Evolutionary conservation across 2,797 vertebrate species (phyloP).

Genomic region (Megaceryle alcyon): DNA sequence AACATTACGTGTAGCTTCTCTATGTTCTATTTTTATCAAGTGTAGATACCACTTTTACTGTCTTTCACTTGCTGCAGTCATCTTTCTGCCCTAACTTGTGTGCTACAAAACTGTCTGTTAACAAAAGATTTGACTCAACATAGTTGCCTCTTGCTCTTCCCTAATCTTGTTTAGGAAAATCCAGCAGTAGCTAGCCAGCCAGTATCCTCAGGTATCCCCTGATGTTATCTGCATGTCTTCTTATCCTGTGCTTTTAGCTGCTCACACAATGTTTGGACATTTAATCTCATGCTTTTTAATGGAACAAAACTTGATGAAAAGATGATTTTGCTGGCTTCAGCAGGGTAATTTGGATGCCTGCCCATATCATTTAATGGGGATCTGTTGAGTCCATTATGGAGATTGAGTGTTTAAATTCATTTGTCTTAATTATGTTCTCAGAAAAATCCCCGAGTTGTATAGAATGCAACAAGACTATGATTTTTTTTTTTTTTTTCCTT

Average conservation of each 20-base stretch:
- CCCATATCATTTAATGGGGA: background rate
- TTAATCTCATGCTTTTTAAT: slow-evolving; percentile 25
- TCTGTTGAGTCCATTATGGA: slow-evolving; percentile 50
- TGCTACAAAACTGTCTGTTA: background rate
- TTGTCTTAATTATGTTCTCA: slow-evolving; percentile 54
- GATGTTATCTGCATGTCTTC: slow-evolving; percentile 23
- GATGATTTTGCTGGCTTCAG: slow-evolving; percentile 39
- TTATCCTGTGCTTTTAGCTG: slow-evolving; percentile 30
- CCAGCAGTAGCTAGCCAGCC: background rate
- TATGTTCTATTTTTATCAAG: background rate
- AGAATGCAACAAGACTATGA: background rate
- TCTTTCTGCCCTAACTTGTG: background rate
- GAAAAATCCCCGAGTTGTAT: slow-evolving; percentile 20
- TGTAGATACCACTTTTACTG: background rate
- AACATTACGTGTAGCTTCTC: background rate
- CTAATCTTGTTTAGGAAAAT: slow-evolving; percentile 14
- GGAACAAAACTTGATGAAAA: slow-evolving; percentile 53
- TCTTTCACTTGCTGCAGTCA: background rate
- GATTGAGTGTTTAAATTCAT: slow-evolving; percentile 49
- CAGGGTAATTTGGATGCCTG: slow-evolving; percentile 54
- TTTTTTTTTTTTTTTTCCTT: background rate
- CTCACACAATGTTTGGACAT: background rate
- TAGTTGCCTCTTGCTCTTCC: background rate
- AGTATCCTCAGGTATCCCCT: slow-evolving; percentile 8
- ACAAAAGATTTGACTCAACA: background rate